A percentile compares a stretch with the other conserved stretches of the same genome.
Conservation (phyloP, 2,113 vertebrate genomes). For the Daubentonia madagascariensis region DNA sequence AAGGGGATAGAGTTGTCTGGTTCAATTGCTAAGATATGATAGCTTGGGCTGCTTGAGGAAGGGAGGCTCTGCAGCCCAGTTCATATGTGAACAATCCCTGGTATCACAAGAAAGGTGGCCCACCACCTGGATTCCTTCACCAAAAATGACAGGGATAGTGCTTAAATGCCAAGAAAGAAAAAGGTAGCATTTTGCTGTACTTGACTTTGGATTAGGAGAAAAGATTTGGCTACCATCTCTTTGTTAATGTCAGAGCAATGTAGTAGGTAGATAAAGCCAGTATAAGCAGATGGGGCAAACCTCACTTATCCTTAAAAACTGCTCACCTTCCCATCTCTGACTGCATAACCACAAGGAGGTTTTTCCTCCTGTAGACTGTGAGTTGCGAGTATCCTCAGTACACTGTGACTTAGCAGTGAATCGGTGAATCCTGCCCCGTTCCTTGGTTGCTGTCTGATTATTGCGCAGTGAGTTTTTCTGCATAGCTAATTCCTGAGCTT, state of each 20-base stretch:
- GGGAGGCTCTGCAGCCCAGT: background rate
- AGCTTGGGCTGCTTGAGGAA: background rate
- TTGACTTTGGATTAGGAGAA: background rate
- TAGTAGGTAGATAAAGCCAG: background rate
- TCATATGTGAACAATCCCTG: background rate
- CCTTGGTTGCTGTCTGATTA: background rate
- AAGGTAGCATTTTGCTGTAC: background rate
- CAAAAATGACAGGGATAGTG: background rate
- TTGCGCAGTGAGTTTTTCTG: background rate
- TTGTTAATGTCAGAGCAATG: background rate
- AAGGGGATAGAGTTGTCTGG: background rate
- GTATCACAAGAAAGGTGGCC: background rate
- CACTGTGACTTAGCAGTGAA: background rate
- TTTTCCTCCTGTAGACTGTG: background rate
- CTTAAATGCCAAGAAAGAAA: background rate
- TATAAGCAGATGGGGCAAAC: too few species aligned
- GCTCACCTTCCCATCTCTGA: background rate
- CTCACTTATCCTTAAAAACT: background rate
- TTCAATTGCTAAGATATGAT: background rate
- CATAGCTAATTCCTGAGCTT: background rate
- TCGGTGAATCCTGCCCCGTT: fast-evolving
- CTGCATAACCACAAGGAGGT: background rate
- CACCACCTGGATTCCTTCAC: background rate
- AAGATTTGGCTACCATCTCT: background rate
- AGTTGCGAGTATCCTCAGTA: fast-evolving